Evolutionary conservation across 37 sponge, comb jelly and placozoan genomes (phyloP).

Genomic region (Hormiphora californensis): DNA sequence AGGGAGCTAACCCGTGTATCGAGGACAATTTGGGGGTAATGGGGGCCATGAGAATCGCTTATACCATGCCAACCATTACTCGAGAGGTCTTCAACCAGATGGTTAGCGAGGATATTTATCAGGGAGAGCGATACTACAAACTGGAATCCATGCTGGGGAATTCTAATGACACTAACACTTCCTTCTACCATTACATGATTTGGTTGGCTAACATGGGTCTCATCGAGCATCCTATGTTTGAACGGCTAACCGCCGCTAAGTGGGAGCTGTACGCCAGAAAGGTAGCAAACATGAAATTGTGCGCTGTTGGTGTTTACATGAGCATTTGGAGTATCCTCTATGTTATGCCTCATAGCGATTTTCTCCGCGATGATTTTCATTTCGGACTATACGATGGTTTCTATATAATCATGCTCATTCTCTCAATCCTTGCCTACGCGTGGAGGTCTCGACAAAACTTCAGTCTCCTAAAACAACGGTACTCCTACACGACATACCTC

Average conservation of each 20-base stretch:
- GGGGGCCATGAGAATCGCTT: slow-evolving; percentile 7
- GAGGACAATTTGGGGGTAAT: neutral
- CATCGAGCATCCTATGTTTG: slow-evolving; percentile 26
- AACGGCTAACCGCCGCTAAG: neutral
- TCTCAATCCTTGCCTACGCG: neutral
- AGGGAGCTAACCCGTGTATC: neutral
- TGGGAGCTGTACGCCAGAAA: neutral
- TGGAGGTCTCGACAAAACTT: neutral
- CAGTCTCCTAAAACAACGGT: neutral
- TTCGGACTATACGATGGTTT: neutral
- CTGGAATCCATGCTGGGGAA: neutral
- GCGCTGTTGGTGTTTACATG: neutral
- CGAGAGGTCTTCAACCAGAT: slow-evolving; percentile 11
- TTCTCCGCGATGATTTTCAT: neutral
- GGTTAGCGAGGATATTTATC: neutral
- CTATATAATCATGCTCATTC: neutral
- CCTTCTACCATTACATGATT: slow-evolving; percentile 17
- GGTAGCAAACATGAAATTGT: neutral
- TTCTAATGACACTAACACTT: neutral
- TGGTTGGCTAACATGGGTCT: slow-evolving; percentile 12
- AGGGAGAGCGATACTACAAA: slow-evolving; percentile 15
- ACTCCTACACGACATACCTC: neutral
- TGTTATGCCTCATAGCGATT: neutral
- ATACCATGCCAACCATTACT: slow-evolving; percentile 3
- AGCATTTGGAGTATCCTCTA: neutral